Conservation (phyloP, 2,113 vertebrate genomes). For the Accipiter virgatus region DNA sequence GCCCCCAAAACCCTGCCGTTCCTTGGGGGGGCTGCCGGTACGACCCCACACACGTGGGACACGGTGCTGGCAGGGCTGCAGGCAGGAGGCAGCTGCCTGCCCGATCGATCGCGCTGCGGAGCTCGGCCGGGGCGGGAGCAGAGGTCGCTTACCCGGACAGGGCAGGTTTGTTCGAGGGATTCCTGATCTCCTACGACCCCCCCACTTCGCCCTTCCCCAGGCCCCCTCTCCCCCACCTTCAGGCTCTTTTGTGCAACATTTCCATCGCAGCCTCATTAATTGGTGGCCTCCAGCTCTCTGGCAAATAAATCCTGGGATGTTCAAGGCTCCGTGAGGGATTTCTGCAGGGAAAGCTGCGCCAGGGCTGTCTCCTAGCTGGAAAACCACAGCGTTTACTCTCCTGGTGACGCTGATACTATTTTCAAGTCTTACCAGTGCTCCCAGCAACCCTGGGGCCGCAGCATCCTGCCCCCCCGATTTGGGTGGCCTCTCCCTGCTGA, state of each 20-base stretch:
- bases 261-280: not conserved
- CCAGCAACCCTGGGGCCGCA: not conserved
- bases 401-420: accelerated
- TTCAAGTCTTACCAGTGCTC: not conserved
- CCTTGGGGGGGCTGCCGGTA: too few species aligned
- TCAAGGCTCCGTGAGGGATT: not conserved
- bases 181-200: too few species aligned
- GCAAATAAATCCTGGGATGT: not conserved
- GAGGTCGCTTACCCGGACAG: not conserved
- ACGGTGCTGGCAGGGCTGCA: not conserved
- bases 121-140: not conserved
- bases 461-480: not conserved
- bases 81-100: not conserved
- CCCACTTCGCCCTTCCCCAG: accelerated
- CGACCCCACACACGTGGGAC: not conserved
- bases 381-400: not conserved
- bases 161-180: too few species aligned
- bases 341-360: too few species aligned
- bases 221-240: not conserved
- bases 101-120: not conserved
- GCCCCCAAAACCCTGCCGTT: accelerated
- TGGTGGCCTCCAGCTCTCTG: not conserved
- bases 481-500: not conserved
- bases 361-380: not conserved
- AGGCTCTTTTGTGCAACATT: not conserved